phyloP scores from a whole-genome alignment of 2,888 invertebrate species.

The Xanthia togata region DNA sequence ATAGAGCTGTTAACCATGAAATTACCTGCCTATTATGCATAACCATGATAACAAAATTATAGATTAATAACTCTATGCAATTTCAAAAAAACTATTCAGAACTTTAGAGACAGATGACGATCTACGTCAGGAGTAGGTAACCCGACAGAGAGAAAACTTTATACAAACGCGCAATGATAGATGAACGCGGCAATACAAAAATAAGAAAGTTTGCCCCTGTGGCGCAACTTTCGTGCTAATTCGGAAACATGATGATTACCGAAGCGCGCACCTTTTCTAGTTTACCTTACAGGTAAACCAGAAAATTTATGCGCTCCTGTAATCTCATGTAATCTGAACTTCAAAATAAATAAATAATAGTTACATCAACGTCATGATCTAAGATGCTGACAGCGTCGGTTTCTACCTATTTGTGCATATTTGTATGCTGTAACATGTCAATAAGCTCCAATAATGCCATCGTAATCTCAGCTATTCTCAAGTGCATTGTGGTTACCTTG shows the following conservation, averaged over 20 bases:
- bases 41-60: too few relatives aligned
- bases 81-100: too few relatives aligned
- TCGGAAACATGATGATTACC: neutral
- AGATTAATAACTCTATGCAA: too few relatives aligned
- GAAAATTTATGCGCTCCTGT: neutral
- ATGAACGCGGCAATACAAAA: neutral
- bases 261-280: neutral
- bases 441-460: constrained; percentile 8
- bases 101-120: neutral
- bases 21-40: too few relatives aligned
- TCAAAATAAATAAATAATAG: neutral
- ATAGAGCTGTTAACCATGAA: too few relatives aligned
- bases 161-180: neutral
- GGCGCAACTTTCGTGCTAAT: neutral
- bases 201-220: neutral
- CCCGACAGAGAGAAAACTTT: neutral
- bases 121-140: neutral
- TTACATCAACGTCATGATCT: neutral
- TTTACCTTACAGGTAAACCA: neutral
- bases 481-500: constrained; percentile 28
- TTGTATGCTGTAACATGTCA: neutral
- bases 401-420: neutral
- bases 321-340: neutral
- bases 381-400: neutral
- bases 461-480: constrained; percentile 16